Conservation (phyloP, 2,888 invertebrate species). For the Leptopilina myrica region DNA sequence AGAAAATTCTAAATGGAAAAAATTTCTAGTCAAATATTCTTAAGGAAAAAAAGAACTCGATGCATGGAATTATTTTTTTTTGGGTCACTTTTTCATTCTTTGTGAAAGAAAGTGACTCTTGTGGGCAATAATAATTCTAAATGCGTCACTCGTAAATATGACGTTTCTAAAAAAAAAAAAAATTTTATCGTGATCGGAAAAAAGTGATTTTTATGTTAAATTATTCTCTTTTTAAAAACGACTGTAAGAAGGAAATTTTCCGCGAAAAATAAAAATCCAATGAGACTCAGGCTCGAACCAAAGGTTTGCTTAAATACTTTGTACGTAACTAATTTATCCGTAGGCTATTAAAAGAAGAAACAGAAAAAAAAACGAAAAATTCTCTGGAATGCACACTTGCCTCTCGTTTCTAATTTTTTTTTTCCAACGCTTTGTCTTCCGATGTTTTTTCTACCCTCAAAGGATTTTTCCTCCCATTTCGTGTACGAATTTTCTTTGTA, state of each 20-base stretch:
- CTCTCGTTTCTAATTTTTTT: constrained; percentile 7
- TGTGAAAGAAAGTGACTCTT: background rate
- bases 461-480: constrained; percentile 12
- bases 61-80: background rate
- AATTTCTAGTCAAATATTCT: too few relatives aligned
- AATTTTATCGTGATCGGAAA: constrained; percentile 22
- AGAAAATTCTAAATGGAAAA: too few relatives aligned
- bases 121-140: constrained; percentile 37
- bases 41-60: background rate
- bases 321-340: constrained; percentile 34
- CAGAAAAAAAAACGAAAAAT: background rate
- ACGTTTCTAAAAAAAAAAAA: constrained; percentile 8
- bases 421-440: background rate
- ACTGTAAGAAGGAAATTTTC: constrained; percentile 61
- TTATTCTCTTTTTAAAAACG: constrained; percentile 48
- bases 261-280: constrained; percentile 58
- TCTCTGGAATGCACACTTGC: constrained; percentile 32
- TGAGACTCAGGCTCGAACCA: constrained; percentile 69
- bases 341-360: constrained; percentile 14
- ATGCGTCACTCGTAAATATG: constrained; percentile 2
- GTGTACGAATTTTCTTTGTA: constrained; percentile 18
- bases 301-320: constrained; percentile 60
- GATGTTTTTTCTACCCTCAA: background rate
- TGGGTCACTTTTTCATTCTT: background rate
- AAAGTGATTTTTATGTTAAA: constrained; percentile 58